Evolutionary conservation across 1,140 invertebrate species (phyloP).

Genomic region (Andrena cerasifolii): DNA sequence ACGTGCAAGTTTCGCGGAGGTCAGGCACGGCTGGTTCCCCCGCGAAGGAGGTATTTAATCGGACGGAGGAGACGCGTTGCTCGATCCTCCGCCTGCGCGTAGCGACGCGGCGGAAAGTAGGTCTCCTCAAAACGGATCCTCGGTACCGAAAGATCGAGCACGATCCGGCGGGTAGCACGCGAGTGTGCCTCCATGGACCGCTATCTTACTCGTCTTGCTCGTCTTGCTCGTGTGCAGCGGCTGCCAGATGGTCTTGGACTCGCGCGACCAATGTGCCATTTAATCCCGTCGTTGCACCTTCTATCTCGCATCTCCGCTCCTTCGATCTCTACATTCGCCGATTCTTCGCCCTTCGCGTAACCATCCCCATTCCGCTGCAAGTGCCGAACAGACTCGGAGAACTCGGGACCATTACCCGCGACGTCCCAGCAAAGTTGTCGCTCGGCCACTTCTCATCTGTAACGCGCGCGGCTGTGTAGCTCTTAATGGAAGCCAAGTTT

Average conservation of each 20-base stretch:
- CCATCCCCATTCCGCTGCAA: too few species aligned
- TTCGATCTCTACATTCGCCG: neutral
- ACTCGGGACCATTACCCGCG: too few species aligned
- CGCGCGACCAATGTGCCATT: slow-evolving; percentile 43
- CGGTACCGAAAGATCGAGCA: slow-evolving; percentile 22
- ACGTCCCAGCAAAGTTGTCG: too few species aligned
- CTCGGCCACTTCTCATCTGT: too few species aligned
- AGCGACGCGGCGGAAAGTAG: slow-evolving; percentile 12
- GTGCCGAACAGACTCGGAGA: too few species aligned
- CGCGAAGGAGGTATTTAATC: slow-evolving; percentile 32
- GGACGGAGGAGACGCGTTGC: slow-evolving; percentile 2
- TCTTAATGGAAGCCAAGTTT: too few species aligned
- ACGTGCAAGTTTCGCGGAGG: slow-evolving; percentile 13
- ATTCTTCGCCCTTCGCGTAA: neutral
- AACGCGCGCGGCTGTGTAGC: too few species aligned
- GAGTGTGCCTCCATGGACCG: slow-evolving; percentile 40
- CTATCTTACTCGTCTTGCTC: slow-evolving; percentile 14
- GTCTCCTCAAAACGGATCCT: slow-evolving; percentile 46
- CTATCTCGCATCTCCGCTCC: neutral
- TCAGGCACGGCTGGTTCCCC: neutral
- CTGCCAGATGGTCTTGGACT: slow-evolving; percentile 46
- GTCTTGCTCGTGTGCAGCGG: neutral
- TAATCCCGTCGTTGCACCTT: slow-evolving; percentile 27
- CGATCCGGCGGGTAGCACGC: neutral
- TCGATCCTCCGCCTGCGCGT: neutral